Base-by-base conservation (phyloP, 2,113 vertebrate species). In the Ursus arctos region DNA sequence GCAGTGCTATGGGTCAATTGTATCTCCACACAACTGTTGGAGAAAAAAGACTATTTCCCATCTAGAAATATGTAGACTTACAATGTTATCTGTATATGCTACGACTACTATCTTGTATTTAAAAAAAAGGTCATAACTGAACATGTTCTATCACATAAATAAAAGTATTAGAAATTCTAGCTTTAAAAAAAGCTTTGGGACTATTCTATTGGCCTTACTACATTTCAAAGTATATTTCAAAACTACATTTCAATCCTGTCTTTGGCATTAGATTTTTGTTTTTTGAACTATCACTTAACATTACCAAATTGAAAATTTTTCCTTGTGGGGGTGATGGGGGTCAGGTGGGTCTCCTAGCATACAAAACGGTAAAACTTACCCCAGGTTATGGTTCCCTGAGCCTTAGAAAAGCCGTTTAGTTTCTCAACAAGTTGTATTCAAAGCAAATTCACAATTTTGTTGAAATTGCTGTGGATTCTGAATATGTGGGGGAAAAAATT, bases 291-390 rank as follows among this genome's bases (percentile, higher is more conserved):
- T 43, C 59, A 85, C 15, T 91, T 85, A 94, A 51, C 40, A 96
- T 74, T 85, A 90, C 76, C 43, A 85, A 97, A 95, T 0, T 67
- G 21, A 88, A 94, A 59, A 61, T 6, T 61, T n/a, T 77, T 71
- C 81, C 84, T 94, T 96, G 57, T 33, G 55, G 36, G 61, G 6
- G 40, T 43, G 40, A 6, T 8, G 26, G 72, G 43, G 72, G 71
- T 36, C 28, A 65, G 16, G 15, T 69, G 33, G 18, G 24, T 82
- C 57, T 91, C 53, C 88, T 88, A 79, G 19, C n/a, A 97, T 43
- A 95, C 15, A 91, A 92, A 95, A 94, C 55, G 77, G 22, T 80
- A 82, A 93, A 95, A 97, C 96, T 97, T 97, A 98, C 85, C 97
- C 96, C 88, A 97, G 9, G 51, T 95, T 93, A 91, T 92, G 92